Conservation (phyloP, 2,113 vertebrate species). For the Brachyhypopomus gauderio region DNA sequence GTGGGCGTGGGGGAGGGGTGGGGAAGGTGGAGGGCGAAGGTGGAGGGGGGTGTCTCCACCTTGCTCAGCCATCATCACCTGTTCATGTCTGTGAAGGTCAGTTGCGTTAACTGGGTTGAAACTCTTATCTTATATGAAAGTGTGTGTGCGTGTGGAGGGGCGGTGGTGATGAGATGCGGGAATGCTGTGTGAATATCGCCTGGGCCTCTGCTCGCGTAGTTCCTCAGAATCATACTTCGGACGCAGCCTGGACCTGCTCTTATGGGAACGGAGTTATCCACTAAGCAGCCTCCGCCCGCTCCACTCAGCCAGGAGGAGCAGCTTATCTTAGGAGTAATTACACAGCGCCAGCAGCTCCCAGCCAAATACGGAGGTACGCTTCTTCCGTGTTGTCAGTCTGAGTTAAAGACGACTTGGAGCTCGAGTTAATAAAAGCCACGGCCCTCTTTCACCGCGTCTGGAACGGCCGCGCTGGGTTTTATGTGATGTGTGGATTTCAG, state of each 20-base stretch:
- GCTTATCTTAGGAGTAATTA: too few species aligned
- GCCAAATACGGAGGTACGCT: too few species aligned
- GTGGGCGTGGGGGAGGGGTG: not conserved
- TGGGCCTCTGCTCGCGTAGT: slow-evolving; percentile 15
- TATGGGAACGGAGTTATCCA: not conserved
- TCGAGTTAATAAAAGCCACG: too few species aligned
- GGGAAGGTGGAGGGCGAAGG: slow-evolving; percentile 61
- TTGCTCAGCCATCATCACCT: slow-evolving; percentile 81
- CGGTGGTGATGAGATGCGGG: slow-evolving; percentile 31
- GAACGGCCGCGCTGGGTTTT: too few species aligned
- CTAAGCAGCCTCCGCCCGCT: too few species aligned
- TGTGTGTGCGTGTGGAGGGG: slow-evolving; percentile 21
- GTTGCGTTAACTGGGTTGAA: slow-evolving; percentile 65
- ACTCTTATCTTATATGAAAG: slow-evolving; percentile 61
- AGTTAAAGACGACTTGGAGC: too few species aligned
- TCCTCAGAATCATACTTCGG: not conserved
- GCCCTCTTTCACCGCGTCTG: too few species aligned
- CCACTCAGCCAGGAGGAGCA: too few species aligned
- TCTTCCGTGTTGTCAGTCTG: too few species aligned
- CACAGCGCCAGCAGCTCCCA: too few species aligned
- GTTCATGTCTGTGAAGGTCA: slow-evolving; percentile 85
- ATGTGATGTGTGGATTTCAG: too few species aligned
- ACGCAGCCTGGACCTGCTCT: not conserved
- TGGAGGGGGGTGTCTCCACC: slow-evolving; percentile 59
- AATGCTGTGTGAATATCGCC: slow-evolving; percentile 35